phyloP scores from a whole-genome alignment of 2,797 vertebrate genomes.

The Melanotaenia nigrans region DNA sequence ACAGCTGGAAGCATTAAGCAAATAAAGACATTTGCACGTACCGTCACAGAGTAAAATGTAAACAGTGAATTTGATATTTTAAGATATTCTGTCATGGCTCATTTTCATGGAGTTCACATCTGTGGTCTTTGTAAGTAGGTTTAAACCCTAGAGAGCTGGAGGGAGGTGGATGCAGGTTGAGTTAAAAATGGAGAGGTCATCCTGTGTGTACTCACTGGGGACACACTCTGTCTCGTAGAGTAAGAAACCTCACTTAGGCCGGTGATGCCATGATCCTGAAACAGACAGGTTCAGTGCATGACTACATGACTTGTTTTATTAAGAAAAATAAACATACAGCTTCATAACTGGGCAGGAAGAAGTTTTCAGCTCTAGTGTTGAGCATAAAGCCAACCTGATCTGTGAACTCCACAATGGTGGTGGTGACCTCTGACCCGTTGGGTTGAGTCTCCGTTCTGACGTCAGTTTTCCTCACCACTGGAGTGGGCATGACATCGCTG shows the following conservation, averaged over 20 bases:
- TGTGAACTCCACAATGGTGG: slow-evolving; percentile 81
- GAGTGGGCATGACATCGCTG: slow-evolving; percentile 73
- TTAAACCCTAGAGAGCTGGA: slow-evolving; percentile 36
- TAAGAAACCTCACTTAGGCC: slow-evolving; percentile 78
- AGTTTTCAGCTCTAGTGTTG: neutral
- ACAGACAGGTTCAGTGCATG: slow-evolving; percentile 26
- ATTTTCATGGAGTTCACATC: slow-evolving; percentile 14
- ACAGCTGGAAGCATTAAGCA: slow-evolving; percentile 8
- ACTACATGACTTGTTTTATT: neutral
- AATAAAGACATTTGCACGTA: slow-evolving; percentile 11
- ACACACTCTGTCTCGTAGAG: slow-evolving; percentile 79
- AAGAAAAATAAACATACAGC: neutral
- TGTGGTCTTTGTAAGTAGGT: slow-evolving; percentile 49
- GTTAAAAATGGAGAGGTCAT: slow-evolving; percentile 44
- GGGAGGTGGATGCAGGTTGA: slow-evolving; percentile 28
- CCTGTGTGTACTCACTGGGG: slow-evolving; percentile 80
- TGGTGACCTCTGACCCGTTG: slow-evolving; percentile 85
- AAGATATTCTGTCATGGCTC: slow-evolving; percentile 9
- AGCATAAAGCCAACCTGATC: slow-evolving; percentile 81
- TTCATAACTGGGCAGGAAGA: neutral
- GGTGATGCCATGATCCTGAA: slow-evolving; percentile 79
- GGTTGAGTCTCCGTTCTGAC: slow-evolving; percentile 84
- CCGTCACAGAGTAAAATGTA: neutral
- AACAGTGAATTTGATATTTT: neutral
- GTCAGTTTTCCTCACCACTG: slow-evolving; percentile 84